Evolutionary conservation across 2,888 invertebrate species (phyloP), one percentile per base, ranked within the genome.

Genomic region (Mechanitis mazaeus): DNA sequence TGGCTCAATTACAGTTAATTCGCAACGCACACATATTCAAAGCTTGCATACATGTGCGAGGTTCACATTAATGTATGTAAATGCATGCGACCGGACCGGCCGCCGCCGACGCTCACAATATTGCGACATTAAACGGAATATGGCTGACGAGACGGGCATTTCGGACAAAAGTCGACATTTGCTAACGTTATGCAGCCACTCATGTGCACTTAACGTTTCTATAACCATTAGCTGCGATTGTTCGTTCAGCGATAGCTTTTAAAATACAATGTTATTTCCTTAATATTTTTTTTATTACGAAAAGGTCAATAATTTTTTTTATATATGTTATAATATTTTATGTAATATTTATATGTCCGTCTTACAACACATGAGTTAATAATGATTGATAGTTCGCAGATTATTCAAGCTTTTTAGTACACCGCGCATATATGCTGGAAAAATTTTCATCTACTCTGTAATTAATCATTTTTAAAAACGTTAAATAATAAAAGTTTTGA

Each of bases 1-100:
- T 88, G 84, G 86, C 88, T 90, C 90, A 89, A 89, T 90, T 87
- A 88, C 90, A 86, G 88, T 88, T 88, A 88, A 90, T 88, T 87
- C 87, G 84, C 81, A 85, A 78, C 83, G 83, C 84, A 89, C 89
- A 89, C 87, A 88, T 82, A 89, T 86, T 83, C 79, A 78, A 79
- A 79, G 80, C 75, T 77, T 79, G 83, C 83, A 84, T 86, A 84
- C 87, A 86, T 86, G 86, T 83, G 83, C 83, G 80, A 78, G 80
- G 83, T 85, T 79, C 82, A 78, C 82, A 84, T 84, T 89, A 89
- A 89, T 88, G 86, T 88, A 89, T 90, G 90, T 86, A 89, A 90
- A 89, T 90, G 87, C 86, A 87, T 84, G 85, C 87, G 84, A 84
- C 85, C 80, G 83, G 84, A 83, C 85, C 85, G 79, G 80, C 82